phyloP scores from a whole-genome alignment of 2,113 vertebrate species.

The Lepisosteus osseus region DNA sequence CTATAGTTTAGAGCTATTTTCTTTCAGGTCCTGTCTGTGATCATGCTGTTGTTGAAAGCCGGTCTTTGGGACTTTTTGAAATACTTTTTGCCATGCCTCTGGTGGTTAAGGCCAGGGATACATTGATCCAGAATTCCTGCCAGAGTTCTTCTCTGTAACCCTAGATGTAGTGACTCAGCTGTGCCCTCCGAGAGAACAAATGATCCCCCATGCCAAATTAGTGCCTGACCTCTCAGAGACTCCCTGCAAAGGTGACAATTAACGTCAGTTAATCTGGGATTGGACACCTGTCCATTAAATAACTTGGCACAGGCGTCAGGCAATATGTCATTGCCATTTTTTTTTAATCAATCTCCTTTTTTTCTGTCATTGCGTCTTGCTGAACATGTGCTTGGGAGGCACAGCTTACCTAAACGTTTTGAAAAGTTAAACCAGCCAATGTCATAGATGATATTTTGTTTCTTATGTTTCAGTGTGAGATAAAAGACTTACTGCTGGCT shows the following conservation, averaged over 20 bases:
- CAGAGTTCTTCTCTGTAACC: no score
- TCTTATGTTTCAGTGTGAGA: no score
- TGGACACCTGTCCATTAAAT: conserved; percentile 31
- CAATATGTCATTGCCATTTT: neutral
- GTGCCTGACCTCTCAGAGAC: conserved; percentile 22
- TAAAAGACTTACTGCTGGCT: no score
- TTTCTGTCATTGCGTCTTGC: neutral
- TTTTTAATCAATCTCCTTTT: neutral
- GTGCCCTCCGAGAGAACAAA: conserved; percentile 7
- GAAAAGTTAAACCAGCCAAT: no score
- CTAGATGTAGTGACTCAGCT: neutral
- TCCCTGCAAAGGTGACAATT: conserved; percentile 49
- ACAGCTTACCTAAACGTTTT: neutral
- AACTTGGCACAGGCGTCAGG: conserved; percentile 8
- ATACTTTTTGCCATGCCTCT: no score
- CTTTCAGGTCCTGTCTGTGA: no score
- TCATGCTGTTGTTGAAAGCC: no score
- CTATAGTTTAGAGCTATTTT: no score
- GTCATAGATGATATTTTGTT: no score
- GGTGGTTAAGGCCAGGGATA: neutral
- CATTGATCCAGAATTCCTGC: neutral
- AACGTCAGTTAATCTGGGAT: conserved; percentile 30
- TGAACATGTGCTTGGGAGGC: neutral
- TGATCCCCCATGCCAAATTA: neutral
- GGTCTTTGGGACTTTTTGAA: no score